Conservation (phyloP, 2,888 invertebrate genomes). For the Ochropacha duplaris region DNA sequence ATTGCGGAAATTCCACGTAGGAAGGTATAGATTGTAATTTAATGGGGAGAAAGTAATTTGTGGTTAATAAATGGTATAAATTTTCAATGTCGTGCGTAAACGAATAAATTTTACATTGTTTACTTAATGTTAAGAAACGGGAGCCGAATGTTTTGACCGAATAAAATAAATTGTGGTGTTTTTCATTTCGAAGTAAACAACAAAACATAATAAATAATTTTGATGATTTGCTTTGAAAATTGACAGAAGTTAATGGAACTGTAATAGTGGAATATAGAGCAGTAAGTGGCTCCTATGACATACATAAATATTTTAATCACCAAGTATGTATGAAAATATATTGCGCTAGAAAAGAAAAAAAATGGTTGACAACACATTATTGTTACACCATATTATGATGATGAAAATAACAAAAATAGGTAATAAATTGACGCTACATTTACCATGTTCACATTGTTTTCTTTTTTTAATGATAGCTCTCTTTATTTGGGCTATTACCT, state of each 20-base stretch:
- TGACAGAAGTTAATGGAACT: background rate
- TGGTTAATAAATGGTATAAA: conserved; percentile 36
- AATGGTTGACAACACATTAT: background rate
- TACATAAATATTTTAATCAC: no score
- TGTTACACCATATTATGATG: background rate
- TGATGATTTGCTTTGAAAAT: background rate
- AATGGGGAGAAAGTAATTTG: conserved; percentile 55
- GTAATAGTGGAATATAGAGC: no score
- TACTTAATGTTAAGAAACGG: conserved; percentile 1
- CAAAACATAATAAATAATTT: background rate
- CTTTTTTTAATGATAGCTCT: conserved; percentile 51
- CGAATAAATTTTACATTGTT: conserved; percentile 8
- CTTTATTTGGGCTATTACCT: conserved; percentile 12
- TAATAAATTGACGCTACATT: conserved; percentile 64
- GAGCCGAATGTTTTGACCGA: background rate
- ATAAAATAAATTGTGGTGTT: background rate
- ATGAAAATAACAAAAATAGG: conserved; percentile 58
- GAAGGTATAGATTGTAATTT: conserved; percentile 49
- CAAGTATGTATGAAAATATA: no score
- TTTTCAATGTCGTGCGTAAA: conserved; percentile 27
- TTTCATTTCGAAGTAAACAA: background rate
- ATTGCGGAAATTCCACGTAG: conserved; percentile 49
- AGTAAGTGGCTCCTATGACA: no score
- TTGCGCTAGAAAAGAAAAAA: no score
- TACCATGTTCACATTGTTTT: conserved; percentile 54